These are phyloP conservation scores for Lasiurus borealis DNA, from an alignment of 2,113 vertebrate species.

Conservation along the genomic window DNA sequence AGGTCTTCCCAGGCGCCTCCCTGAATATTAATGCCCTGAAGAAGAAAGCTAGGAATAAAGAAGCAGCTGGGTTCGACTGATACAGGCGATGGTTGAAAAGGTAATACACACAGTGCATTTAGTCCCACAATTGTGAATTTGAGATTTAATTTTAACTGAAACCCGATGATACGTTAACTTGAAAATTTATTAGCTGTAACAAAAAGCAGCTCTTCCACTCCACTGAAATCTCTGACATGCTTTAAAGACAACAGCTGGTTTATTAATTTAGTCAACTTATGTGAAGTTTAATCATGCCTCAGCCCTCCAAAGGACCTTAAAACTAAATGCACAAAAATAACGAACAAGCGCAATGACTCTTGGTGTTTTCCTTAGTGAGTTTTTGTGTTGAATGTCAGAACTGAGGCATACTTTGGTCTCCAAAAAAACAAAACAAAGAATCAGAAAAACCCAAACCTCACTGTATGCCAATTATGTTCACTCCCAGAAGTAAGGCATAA, in stretches of 20 bases:
- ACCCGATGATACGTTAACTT: constrained; percentile 71
- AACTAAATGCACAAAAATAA: constrained; percentile 54
- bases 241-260: constrained; percentile 80
- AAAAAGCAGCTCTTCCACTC: constrained; percentile 68
- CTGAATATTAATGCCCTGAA: not conserved
- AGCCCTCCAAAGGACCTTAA: constrained; percentile 73
- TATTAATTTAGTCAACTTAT: constrained; percentile 69
- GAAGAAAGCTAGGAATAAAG: not conserved
- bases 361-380: constrained; percentile 54
- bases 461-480: not conserved
- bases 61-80: constrained; percentile 42
- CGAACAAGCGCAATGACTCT: not conserved
- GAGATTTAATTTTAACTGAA: constrained; percentile 75
- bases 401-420: constrained; percentile 28
- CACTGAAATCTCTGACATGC: constrained; percentile 70
- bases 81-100: constrained; percentile 66
- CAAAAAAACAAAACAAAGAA: not conserved
- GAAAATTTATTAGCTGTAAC: constrained; percentile 77
- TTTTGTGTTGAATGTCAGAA: constrained; percentile 39
- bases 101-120: not conserved
- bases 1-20: constrained; percentile 38
- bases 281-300: constrained; percentile 64
- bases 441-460: not conserved
- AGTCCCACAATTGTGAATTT: constrained; percentile 46
- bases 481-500: not conserved